Conservation (phyloP, 2,888 invertebrate genomes). For the Tortrix viridana region DNA sequence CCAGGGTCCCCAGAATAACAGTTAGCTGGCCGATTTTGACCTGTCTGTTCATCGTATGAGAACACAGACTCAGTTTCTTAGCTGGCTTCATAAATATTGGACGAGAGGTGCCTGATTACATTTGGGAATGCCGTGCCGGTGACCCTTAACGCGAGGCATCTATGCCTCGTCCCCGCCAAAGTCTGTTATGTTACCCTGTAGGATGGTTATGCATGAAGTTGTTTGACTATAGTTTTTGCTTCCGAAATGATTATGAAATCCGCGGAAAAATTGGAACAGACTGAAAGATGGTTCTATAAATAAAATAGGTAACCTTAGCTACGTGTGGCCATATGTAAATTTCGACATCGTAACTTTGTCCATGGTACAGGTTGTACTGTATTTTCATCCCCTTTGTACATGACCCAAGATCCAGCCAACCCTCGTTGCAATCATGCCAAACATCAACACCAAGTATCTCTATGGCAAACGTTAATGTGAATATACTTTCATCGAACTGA, state of each 20-base stretch:
- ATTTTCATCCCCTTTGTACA: conserved; percentile 61
- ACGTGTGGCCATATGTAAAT: conserved; percentile 70
- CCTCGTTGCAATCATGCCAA: conserved; percentile 66
- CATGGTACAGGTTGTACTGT: conserved; percentile 66
- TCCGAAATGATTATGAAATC: not conserved
- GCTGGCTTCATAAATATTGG: no score
- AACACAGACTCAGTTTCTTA: no score
- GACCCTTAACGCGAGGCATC: no score
- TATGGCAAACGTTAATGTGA: conserved; percentile 69
- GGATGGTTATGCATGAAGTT: no score
- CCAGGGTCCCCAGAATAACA: no score
- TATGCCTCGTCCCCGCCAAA: no score
- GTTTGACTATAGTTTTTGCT: not conserved
- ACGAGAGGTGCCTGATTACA: no score
- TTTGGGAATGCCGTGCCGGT: no score
- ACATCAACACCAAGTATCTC: conserved; percentile 67
- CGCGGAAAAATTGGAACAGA: not conserved
- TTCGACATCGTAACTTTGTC: conserved; percentile 63
- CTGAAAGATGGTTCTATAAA: not conserved
- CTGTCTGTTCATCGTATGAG: no score
- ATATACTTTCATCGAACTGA: conserved; percentile 47
- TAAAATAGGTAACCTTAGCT: conserved; percentile 65
- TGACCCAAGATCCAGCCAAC: conserved; percentile 61
- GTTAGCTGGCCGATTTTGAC: no score
- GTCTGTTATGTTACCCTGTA: no score